Conservation (phyloP, 2,888 invertebrate genomes). For the Trissolcus japonicus region DNA sequence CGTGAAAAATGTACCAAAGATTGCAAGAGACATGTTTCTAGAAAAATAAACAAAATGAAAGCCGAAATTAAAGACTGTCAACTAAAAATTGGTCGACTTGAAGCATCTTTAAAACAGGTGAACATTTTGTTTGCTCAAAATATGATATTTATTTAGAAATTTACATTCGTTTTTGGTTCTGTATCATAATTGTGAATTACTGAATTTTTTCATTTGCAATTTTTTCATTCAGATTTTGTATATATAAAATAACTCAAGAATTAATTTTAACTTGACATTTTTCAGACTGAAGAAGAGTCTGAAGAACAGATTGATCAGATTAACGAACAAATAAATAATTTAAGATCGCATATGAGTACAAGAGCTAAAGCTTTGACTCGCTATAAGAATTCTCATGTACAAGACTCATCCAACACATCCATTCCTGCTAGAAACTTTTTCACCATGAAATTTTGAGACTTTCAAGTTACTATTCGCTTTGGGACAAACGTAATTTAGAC, state of each 20-base stretch:
- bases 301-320: neutral
- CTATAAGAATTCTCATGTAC: neutral
- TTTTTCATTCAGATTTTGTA: too few species aligned
- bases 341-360: neutral
- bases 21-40: neutral
- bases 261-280: neutral
- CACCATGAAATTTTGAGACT: too few species aligned
- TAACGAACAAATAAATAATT: neutral
- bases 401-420: neutral
- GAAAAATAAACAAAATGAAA: constrained; percentile 3
- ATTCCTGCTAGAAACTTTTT: too few species aligned
- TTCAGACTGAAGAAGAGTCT: constrained; percentile 1
- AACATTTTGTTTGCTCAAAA: too few species aligned
- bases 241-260: too few species aligned
- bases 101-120: neutral
- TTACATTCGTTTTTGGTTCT: too few species aligned
- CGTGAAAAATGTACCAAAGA: neutral
- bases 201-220: too few species aligned
- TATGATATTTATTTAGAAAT: too few species aligned
- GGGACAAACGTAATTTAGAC: neutral
- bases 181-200: too few species aligned
- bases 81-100: neutral
- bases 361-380: neutral
- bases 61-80: constrained; percentile 6
- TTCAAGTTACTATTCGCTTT: too few species aligned